Conservation (phyloP, 2,888 invertebrate species). For the Drosophila ezoana region DNA sequence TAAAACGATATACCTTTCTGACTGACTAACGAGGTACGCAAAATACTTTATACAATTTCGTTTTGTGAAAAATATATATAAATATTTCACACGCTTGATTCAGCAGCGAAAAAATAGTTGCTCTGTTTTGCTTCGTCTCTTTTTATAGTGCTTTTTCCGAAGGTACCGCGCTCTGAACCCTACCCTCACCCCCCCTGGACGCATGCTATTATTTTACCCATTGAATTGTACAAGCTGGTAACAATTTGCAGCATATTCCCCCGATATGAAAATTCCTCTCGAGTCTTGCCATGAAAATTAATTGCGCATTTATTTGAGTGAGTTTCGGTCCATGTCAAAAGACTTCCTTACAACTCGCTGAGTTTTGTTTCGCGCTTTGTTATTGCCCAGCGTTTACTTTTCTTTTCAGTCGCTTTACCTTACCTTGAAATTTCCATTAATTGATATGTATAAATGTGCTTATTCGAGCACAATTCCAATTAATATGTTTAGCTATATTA, state of each 20-base stretch:
- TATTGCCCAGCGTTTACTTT: constrained; percentile 19
- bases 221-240: constrained; percentile 62
- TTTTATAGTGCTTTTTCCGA: constrained; percentile 19
- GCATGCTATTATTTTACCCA: constrained; percentile 48
- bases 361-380: constrained; percentile 36
- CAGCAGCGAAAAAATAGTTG: constrained; percentile 35
- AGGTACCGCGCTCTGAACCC: constrained; percentile 30
- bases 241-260: constrained; percentile 50
- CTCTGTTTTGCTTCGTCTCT: constrained; percentile 26
- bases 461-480: no score
- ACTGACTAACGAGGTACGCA: no score
- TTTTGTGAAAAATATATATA: constrained; percentile 34
- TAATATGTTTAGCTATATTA: no score
- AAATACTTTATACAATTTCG: constrained; percentile 6
- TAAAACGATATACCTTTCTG: not conserved
- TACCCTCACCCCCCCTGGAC: constrained; percentile 7
- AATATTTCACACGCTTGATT: constrained; percentile 61
- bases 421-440: not conserved
- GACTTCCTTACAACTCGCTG: constrained; percentile 46
- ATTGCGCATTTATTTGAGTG: constrained; percentile 77
- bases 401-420: not conserved
- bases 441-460: no score
- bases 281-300: constrained; percentile 72
- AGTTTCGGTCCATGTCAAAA: constrained; percentile 47
- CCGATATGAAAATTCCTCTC: constrained; percentile 54